Base-by-base conservation (phyloP, 2,797 vertebrate genomes). In the Trematomus bernacchii region DNA sequence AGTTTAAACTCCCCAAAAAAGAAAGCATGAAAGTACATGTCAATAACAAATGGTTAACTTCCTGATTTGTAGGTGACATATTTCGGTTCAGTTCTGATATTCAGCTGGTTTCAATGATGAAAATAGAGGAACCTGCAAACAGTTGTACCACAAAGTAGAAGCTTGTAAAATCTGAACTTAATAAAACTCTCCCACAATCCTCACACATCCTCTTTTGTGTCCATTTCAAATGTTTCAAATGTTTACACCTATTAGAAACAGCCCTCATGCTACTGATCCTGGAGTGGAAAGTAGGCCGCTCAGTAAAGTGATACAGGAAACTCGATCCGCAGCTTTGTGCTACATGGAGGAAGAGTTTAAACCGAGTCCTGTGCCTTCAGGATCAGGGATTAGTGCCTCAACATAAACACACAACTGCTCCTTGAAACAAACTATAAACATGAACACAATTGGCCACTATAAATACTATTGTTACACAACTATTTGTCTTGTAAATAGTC, bases 281-380 rank as follows among this genome's bases (percentile, higher is more conserved):
- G 46, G 21, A 54, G 60, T 79, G 86, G 71, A 80, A 67, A 67
- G 52, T 13, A 40, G 12, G 48, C 54, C 57, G 18, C 64, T n/a
- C 66, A 37, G 85, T 79, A 88, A 89, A 71, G 79, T 51, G 85
- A 90, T 82, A 75, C 79, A 57, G 79, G 85, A 76, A 85, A 90
- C 86, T 47, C 52, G 42, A 87, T 77, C 81, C 75, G 53, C 50
- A 63, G 80, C 79, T 84, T 59, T 84, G 84, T 76, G 77, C 76
- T 61, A 37, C 67, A 75, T 52, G 62, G 44, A 60, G 16, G 54
- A 74, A n/a, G 66, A 67, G 51, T 9, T 69, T 47, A 73, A 30
- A 54, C 57, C 19, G 2, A 51, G 65, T 37, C 62, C 65, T 40
- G 18, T n/a, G 6, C 18, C 72, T 50, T 23, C 65, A 23, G 58